Evolutionary conservation across 2,888 invertebrate genomes (phyloP).

Genomic region (Lapara coniferarum): DNA sequence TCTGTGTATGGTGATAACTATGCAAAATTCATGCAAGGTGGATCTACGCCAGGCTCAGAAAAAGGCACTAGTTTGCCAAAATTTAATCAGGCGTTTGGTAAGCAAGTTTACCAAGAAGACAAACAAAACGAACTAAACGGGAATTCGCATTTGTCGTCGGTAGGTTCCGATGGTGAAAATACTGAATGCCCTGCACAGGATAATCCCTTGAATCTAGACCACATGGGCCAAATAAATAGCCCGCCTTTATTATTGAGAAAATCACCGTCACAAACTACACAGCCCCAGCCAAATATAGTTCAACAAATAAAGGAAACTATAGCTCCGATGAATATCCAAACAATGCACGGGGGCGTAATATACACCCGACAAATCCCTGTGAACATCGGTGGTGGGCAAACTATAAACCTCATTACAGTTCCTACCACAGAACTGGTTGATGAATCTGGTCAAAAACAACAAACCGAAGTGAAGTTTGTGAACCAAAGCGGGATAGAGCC

Average conservation of each 20-base stretch:
- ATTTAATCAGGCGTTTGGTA: conserved; percentile 91
- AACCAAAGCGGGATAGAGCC: conserved; percentile 67
- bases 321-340: conserved; percentile 83
- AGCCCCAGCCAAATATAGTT: conserved; percentile 65
- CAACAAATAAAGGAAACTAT: conserved; percentile 80
- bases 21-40: conserved; percentile 80
- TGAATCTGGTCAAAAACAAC: conserved; percentile 70
- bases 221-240: conserved; percentile 65
- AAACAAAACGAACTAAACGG: conserved; percentile 60
- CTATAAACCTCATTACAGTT: conserved; percentile 83
- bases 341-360: conserved; percentile 87
- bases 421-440: conserved; percentile 76
- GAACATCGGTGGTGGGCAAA: conserved; percentile 81
- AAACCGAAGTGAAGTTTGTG: conserved; percentile 52
- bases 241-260: conserved; percentile 73
- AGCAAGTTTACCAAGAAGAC: conserved; percentile 85
- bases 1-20: conserved; percentile 83
- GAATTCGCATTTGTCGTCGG: conserved; percentile 52
- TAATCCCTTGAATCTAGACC: conserved; percentile 66
- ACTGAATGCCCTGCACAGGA: conserved; percentile 61
- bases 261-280: conserved; percentile 57
- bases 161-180: conserved; percentile 50
- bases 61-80: conserved; percentile 86
- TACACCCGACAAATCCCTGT: conserved; percentile 89
- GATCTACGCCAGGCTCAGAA: conserved; percentile 63